Base-by-base conservation (phyloP, 1,140 invertebrate genomes). In the Conus betulinus region DNA sequence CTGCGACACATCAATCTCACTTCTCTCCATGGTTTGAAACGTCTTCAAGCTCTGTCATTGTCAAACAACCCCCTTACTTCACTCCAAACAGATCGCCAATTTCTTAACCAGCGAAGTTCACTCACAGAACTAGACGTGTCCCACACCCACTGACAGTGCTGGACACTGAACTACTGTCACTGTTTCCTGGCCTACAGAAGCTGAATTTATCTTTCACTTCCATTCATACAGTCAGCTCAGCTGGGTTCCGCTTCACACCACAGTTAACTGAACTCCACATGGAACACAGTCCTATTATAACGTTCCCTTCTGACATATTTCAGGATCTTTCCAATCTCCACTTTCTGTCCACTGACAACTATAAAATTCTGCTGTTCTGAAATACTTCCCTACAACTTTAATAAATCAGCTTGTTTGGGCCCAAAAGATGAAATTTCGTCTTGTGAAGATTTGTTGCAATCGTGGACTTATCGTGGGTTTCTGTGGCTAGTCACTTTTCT, bases 341-440 rank as follows among this genome's bases (percentile, higher is more conserved):
- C 7, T 20, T 25, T 1, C 13, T 84, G 17, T 20, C 10, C 52
- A 20, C 82, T 3, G 82, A 84, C 17, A 84, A 84, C 53, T 84
- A 84, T 27, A n/a, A 84, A 84, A 1, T 13, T 84, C 1, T 84
- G 82, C 51, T 84, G 82, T 17, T 17, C 52, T 15, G 52, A 11
- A 5, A n/a, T 52, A 6, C 82, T 84, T 55, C 82, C 82, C 0
- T 23, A 55, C 8, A 25, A 52, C 25, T 84, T 84, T 57, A n/a
- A 51, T 23, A 1, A 17, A 4, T 25, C 25, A 25, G 3, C 13
- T 13, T 84, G 82, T 8, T 57, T 15, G n/a, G 82, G 53, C 17
- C 82, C 82, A 55, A 51, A 13, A 10, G 82, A 84, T 53, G 82
- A 84, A 60, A 84, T 84, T 15, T 84, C 82, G 2, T 84, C 82